Evolutionary conservation across 2,113 vertebrate species (phyloP).

Genomic region (Crotalus tigris): DNA sequence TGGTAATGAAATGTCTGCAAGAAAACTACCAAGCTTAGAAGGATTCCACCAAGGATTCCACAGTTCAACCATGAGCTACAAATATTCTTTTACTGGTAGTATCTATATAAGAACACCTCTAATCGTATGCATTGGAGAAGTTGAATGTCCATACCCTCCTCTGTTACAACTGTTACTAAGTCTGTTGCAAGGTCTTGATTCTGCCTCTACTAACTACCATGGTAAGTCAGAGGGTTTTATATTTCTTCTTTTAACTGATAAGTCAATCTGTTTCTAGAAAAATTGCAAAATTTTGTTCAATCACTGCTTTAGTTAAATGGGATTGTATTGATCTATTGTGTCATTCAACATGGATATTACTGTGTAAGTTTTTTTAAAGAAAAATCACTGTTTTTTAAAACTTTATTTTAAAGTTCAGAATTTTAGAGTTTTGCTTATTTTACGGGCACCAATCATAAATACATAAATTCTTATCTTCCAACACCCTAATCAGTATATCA

Average conservation of each 20-base stretch:
- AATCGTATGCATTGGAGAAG: background rate
- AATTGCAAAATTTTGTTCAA: background rate
- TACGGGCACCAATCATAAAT: background rate
- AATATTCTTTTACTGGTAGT: background rate
- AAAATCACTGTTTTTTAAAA: background rate
- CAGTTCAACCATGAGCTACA: no score
- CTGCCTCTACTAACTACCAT: background rate
- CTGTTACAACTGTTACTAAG: background rate
- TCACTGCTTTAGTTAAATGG: background rate
- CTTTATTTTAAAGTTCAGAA: no score
- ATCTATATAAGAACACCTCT: background rate
- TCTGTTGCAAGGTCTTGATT: background rate
- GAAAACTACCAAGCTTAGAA: no score
- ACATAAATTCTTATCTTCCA: background rate
- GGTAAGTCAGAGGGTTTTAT: background rate
- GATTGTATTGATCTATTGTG: background rate
- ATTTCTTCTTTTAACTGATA: background rate
- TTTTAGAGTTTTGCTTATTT: background rate
- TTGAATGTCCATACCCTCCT: background rate
- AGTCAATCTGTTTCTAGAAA: background rate
- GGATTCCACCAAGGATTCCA: no score
- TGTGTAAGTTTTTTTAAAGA: background rate
- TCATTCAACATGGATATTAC: background rate
- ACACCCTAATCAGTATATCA: background rate
- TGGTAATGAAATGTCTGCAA: no score